Conservation (phyloP, 53 echinoderm and acorn worm genomes). For the Henricia sp. region DNA sequence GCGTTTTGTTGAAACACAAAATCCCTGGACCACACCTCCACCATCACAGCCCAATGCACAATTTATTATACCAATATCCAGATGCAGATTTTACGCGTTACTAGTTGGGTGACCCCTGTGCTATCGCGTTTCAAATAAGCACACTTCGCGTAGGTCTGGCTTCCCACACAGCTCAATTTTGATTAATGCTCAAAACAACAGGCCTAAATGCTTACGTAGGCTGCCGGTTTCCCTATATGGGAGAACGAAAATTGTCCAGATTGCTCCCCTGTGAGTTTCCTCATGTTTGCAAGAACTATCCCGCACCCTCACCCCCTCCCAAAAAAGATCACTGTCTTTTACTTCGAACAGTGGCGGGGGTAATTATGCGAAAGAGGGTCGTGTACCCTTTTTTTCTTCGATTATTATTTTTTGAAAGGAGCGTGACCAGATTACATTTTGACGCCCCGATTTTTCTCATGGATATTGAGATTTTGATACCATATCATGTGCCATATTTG, state of each 20-base stretch:
- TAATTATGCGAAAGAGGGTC: no score
- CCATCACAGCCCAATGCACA: not conserved
- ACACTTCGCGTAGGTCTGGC: conserved; percentile 54
- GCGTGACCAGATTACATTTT: no score
- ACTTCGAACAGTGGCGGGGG: no score
- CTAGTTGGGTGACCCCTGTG: not conserved
- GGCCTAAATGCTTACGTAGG: not conserved
- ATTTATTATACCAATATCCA: conserved; percentile 33
- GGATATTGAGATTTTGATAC: no score
- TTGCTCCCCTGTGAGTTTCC: conserved; percentile 35
- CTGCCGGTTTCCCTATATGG: not conserved
- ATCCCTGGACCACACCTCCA: not conserved
- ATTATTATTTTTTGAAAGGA: no score
- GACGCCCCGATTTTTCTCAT: no score
- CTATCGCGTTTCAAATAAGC: not conserved
- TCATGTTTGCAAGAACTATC: no score
- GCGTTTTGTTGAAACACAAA: not conserved
- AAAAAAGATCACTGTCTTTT: no score
- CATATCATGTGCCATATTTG: no score
- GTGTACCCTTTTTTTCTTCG: no score
- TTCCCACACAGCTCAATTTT: conserved; percentile 6
- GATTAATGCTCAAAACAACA: not conserved
- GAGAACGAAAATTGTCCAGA: conserved; percentile 12
- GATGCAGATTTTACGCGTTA: conserved; percentile 10
- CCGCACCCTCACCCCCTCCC: no score